Base-by-base conservation (phyloP, 2,888 invertebrate species). In the Periphyllus acericola region DNA sequence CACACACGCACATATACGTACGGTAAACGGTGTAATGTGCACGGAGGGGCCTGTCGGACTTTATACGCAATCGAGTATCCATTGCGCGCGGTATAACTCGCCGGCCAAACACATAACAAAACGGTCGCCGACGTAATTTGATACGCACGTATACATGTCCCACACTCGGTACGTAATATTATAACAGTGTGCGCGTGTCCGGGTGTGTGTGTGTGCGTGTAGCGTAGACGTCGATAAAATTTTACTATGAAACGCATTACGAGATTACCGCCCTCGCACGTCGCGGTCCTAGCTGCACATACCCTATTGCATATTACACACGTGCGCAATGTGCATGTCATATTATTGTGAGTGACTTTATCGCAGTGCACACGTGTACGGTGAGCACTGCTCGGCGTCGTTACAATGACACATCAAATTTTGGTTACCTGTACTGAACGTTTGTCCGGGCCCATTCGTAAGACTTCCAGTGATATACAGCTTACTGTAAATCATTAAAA, bases 61-160 rank as follows among this genome's bases (percentile, higher is more conserved):
- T 34, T 60, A n/a, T n/a, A 66, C 36, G 80, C 80, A 66, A 80
- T 80, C 60, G n/a, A 80, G 40, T 80, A 36, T 60, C 80, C 80
- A 66, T 80, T 36, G 60, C 80, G 34, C 55, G 55, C 66, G 36
- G 14, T 2, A n/a, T 36, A 40, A 66, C 60, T 80, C 36, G 36
- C n/a, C 60, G 66, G 55, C 79, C 60, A 79, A 79, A 79, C 79
- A 79, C 79, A 79, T 60, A n/a, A 66, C 60, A 80, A 80, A 80
- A 80, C 80, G 80, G 14, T 66, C 66, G n/a, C 19, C 21, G 3
- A 66, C 19, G 80, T 80, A 80, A 80, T 66, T 66, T 66, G 66
- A 80, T 80, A 80, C 80, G 29, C 25, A 17, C 14, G 34, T 71
- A 32, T 71, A 71, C 32, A 71, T 66, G 71, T 32, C 71, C 66